A percentile compares a stretch with the other conserved stretches of the same genome.
Evolutionary conservation across 2,888 invertebrate species (phyloP).

Genomic region (Eledone cirrhosa): DNA sequence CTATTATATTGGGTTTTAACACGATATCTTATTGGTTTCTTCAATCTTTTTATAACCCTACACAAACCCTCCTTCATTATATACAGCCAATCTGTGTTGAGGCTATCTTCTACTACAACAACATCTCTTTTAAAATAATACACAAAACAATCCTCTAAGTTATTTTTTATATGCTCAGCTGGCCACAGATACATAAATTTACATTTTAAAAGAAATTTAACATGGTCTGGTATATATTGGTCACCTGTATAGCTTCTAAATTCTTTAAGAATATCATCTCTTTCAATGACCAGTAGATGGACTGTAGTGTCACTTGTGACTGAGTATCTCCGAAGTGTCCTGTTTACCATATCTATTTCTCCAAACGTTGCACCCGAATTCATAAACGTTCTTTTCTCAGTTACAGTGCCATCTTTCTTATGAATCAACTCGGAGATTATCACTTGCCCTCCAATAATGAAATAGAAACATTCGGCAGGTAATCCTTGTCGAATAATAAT

Average conservation of each 20-base stretch:
- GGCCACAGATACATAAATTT: background rate
- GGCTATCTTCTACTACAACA: background rate
- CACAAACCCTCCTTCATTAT: background rate
- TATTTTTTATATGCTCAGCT: background rate
- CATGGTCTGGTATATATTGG: background rate
- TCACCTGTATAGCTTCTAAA: background rate
- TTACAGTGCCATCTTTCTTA: background rate
- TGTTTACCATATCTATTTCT: background rate
- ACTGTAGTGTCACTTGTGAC: background rate
- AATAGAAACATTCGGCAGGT: background rate
- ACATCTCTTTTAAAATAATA: background rate
- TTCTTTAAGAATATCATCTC: background rate
- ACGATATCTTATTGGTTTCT: background rate
- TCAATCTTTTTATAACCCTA: background rate
- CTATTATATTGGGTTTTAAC: background rate
- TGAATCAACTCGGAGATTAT: background rate
- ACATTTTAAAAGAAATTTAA: background rate
- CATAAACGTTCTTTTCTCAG: background rate
- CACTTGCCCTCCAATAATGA: background rate
- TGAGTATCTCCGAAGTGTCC: background rate
- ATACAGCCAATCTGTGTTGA: background rate
- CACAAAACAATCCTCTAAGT: background rate
- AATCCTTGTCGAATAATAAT: background rate
- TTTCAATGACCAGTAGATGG: background rate
- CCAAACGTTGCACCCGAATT: background rate